Conservation (phyloP, 2,888 invertebrate species). For the Macaria liturata region DNA sequence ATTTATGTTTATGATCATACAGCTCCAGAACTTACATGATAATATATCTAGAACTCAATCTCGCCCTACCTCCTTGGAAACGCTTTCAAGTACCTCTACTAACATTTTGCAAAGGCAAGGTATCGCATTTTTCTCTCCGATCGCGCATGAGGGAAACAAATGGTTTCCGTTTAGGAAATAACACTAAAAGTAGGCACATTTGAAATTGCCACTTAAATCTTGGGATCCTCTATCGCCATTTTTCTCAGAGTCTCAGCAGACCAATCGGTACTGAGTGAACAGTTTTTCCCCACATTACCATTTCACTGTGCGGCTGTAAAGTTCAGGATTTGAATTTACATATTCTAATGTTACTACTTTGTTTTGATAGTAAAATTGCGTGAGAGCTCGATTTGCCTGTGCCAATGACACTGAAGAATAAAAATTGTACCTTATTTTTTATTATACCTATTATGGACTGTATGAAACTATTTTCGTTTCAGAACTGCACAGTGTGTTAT, state of each 20-base stretch:
- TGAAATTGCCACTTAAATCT: slow-evolving; percentile 81
- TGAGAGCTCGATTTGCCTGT: background rate
- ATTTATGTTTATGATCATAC: no score
- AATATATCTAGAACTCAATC: slow-evolving; percentile 21
- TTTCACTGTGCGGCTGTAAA: slow-evolving; percentile 17
- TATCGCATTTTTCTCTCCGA: slow-evolving; percentile 68
- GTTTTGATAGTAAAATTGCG: slow-evolving; percentile 8
- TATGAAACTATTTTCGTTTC: no score
- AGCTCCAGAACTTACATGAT: background rate
- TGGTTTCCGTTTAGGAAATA: slow-evolving; percentile 81
- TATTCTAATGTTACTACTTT: slow-evolving; percentile 8
- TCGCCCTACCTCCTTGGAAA: slow-evolving; percentile 17
- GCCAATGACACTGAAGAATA: background rate
- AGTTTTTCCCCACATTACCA: slow-evolving; percentile 25
- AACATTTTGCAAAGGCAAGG: slow-evolving; percentile 52
- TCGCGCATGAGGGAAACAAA: slow-evolving; percentile 76
- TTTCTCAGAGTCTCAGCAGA: slow-evolving; percentile 71
- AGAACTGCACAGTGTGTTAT: no score
- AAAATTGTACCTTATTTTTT: background rate
- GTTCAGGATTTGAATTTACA: slow-evolving; percentile 12
- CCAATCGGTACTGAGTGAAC: slow-evolving; percentile 44
- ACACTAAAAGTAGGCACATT: slow-evolving; percentile 82
- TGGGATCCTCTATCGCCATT: slow-evolving; percentile 78
- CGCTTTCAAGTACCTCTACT: slow-evolving; percentile 30
- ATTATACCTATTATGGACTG: no score